Percentiles rank a stretch among this genome's conserved stretches.
Evolutionary conservation across 2,797 vertebrate species (phyloP).

Genomic region (Urocyon cinereoargenteus): DNA sequence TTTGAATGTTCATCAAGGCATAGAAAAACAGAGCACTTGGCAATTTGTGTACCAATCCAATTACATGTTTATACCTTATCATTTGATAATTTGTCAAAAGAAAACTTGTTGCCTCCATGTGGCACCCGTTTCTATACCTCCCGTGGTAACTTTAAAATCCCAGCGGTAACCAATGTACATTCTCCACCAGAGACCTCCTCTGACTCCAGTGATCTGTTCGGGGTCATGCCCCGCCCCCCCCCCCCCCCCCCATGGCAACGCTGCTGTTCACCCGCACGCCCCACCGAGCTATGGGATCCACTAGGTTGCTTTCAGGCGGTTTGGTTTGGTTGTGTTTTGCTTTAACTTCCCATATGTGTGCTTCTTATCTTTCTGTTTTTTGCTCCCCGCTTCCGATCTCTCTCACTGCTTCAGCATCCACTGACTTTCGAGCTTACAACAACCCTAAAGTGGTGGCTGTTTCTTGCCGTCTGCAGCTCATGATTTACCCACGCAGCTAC

Average conservation of each 20-base stretch:
- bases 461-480: not conserved
- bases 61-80: not conserved
- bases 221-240: not conserved
- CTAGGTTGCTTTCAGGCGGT: not conserved
- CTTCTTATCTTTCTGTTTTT: conserved; percentile 30
- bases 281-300: not conserved
- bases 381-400: conserved; percentile 14
- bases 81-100: not conserved
- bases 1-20: not conserved
- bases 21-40: conserved; percentile 35
- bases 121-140: not conserved
- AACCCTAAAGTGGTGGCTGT: not conserved
- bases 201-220: not conserved
- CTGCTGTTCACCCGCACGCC: not conserved
- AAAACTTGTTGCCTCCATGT: conserved; percentile 59
- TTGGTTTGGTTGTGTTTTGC: not conserved
- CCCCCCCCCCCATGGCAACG: not conserved
- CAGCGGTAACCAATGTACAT: not conserved
- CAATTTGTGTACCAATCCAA: conserved; percentile 28
- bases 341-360: not conserved
- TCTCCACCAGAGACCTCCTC: not conserved
- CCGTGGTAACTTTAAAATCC: not conserved
- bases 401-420: conserved; percentile 27
- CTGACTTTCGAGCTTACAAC: not conserved
- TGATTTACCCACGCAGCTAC: not conserved